These are phyloP conservation scores for Pseudoips prasinana DNA, from an alignment of 2,888 invertebrate species.

Conservation along the genomic window DNA sequence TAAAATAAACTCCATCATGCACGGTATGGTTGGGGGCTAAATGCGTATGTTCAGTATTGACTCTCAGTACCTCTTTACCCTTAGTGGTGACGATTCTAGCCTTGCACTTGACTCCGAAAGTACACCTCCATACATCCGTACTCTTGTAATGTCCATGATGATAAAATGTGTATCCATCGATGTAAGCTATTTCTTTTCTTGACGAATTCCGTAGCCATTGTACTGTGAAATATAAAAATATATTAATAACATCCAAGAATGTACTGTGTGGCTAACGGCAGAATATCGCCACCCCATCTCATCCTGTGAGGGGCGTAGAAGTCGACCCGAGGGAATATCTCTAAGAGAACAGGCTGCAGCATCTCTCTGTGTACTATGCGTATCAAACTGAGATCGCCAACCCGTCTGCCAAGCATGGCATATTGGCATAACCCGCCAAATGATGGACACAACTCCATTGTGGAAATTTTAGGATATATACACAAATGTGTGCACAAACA, in stretches of 20 bases:
- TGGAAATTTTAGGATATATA: too few relatives aligned
- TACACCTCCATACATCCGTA: constrained; percentile 12
- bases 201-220: constrained; percentile 12
- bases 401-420: too few relatives aligned
- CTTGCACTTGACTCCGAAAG: neutral
- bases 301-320: too few relatives aligned
- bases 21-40: constrained; percentile 1
- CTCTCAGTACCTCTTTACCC: neutral
- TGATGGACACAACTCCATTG: too few relatives aligned
- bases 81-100: neutral
- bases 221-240: constrained; percentile 7
- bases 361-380: too few relatives aligned
- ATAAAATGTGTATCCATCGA: constrained; percentile 33
- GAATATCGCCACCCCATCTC: too few relatives aligned
- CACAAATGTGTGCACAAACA: too few relatives aligned
- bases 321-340: too few relatives aligned
- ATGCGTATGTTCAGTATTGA: constrained; percentile 1
- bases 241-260: neutral
- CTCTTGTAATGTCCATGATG: constrained; percentile 3
- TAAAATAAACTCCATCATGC: constrained; percentile 3
- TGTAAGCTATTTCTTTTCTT: constrained; percentile 25
- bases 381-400: too few relatives aligned
- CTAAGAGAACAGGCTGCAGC: too few relatives aligned
- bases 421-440: too few relatives aligned
- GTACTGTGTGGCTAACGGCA: too few relatives aligned